Evolutionary conservation across 2,797 vertebrate genomes (phyloP).

Genomic region (Uromys caudimaculatus): DNA sequence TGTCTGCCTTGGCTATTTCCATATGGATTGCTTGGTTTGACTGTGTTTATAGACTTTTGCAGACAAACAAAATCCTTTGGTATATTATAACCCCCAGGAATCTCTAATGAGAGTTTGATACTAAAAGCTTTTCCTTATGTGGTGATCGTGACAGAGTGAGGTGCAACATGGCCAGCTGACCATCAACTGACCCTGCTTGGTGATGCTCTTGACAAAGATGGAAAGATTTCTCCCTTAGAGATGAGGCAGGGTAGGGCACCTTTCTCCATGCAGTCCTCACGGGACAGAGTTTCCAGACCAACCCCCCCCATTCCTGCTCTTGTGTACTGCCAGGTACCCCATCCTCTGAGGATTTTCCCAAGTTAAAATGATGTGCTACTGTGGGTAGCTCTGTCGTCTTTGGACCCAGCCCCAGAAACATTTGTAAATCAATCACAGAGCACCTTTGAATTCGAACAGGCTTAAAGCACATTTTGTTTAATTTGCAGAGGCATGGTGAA

Average conservation of each 20-base stretch:
- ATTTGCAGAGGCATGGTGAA: constrained; percentile 31
- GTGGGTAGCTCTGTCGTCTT: not conserved
- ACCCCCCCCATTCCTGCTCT: rapidly evolving
- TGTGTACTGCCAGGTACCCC: rapidly evolving
- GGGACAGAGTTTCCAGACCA: not conserved
- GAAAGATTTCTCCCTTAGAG: not conserved
- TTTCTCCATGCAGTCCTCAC: not conserved
- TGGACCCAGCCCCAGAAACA: not conserved
- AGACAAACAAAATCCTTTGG: not conserved
- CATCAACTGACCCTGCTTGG: not conserved
- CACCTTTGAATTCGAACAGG: not conserved
- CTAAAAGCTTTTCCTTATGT: not conserved
- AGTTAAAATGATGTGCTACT: not conserved
- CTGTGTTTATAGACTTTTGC: not conserved
- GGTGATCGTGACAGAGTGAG: not conserved
- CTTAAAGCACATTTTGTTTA: constrained; percentile 6
- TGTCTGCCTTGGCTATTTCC: not conserved
- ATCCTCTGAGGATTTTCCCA: too few relatives aligned
- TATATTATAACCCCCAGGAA: not conserved
- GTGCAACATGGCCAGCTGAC: not conserved
- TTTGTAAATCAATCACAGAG: not conserved
- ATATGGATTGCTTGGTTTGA: not conserved
- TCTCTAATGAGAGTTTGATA: not conserved
- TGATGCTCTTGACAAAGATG: not conserved
- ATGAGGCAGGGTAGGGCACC: not conserved